Base-by-base conservation (phyloP, 2,113 vertebrate genomes). In the Etia nguti region DNA sequence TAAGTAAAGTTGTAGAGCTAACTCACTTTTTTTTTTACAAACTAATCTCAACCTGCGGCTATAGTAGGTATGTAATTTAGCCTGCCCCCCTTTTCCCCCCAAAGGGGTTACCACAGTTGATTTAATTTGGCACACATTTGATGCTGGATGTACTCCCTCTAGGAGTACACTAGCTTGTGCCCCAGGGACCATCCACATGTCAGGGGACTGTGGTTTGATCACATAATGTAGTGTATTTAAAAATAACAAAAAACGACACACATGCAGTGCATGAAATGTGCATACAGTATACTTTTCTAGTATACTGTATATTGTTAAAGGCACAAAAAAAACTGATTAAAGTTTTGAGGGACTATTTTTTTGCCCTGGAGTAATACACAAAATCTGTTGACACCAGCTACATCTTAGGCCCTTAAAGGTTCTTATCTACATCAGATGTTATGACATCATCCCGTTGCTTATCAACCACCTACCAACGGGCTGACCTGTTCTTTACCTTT, bases 341-440 rank as follows among this genome's bases (percentile, higher is more conserved):
- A 41, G n/a, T 70, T 70, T n/a, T 24, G 36, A 6, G 8, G 36
- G 36, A 24, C n/a, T 24, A 0, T 11, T 62, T 34, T 68, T n/a
- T 65, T 65, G n/a, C 65, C 18, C 6, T 0, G 6, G 20, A n/a
- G 60, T 12, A 65, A 65, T 36, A n/a, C 0, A 65, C 31, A 12
- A 65, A 65, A 36, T 38, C 0, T 36, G 31, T 38, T 65, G 60
- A 36, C 34, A 65, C n/a, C 20, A 38, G 34, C 31, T 0, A 65
- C 34, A 65, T 65, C 34, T 65, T 36, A 65, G 60, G 20, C 60
- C 4, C 1, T 20, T 65, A 18, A 62, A 62, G 59, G 60, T 38
- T 65, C 34, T 38, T 13, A 65, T 38, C 60, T 65, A 38, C 6
- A 65, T 38, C 60, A 38, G 11, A 43, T 0, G 1, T 68, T 41